These are phyloP conservation scores for Rallus crepitans DNA, from an alignment of 2,797 vertebrate genomes.

Conservation along the genomic window DNA sequence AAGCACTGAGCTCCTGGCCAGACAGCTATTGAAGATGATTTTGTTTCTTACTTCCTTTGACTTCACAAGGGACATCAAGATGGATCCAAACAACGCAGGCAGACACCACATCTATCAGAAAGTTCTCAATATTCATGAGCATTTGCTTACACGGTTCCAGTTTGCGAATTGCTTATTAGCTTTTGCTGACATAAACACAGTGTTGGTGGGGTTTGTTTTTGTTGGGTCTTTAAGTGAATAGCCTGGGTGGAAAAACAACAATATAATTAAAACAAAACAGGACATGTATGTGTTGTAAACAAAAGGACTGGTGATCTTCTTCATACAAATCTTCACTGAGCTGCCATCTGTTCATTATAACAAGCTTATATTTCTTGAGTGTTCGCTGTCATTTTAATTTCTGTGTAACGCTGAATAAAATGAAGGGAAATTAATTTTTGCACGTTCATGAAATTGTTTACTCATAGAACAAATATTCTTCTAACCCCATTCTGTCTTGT, in stretches of 20 bases:
- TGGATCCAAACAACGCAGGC: neutral
- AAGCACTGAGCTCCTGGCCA: slow-evolving; percentile 3
- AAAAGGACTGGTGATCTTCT: slow-evolving; percentile 58
- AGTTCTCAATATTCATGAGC: slow-evolving; percentile 46
- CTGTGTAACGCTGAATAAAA: slow-evolving; percentile 15
- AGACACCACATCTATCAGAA: neutral
- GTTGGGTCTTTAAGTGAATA: slow-evolving; percentile 37
- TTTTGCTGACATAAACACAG: slow-evolving; percentile 46
- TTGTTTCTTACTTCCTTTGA: neutral
- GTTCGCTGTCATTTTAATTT: neutral
- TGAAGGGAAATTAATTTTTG: slow-evolving; percentile 11
- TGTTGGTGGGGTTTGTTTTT: neutral
- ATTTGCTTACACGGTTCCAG: slow-evolving; percentile 12
- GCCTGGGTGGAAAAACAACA: slow-evolving; percentile 51
- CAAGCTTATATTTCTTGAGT: slow-evolving; percentile 34
- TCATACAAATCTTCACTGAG: slow-evolving; percentile 45
- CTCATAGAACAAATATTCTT: neutral
- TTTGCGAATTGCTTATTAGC: slow-evolving; percentile 20
- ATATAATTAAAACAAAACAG: slow-evolving; percentile 66
- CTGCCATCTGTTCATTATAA: slow-evolving; percentile 63
- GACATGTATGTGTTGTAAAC: slow-evolving; percentile 63
- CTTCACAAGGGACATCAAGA: slow-evolving; percentile 23
- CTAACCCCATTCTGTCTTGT: neutral
- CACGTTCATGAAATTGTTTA: neutral
- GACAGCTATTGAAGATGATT: neutral